Evolutionary conservation across 2,113 vertebrate genomes (phyloP), one percentile per base, ranked within the genome.

Genomic region (Heteronetta atricapilla): DNA sequence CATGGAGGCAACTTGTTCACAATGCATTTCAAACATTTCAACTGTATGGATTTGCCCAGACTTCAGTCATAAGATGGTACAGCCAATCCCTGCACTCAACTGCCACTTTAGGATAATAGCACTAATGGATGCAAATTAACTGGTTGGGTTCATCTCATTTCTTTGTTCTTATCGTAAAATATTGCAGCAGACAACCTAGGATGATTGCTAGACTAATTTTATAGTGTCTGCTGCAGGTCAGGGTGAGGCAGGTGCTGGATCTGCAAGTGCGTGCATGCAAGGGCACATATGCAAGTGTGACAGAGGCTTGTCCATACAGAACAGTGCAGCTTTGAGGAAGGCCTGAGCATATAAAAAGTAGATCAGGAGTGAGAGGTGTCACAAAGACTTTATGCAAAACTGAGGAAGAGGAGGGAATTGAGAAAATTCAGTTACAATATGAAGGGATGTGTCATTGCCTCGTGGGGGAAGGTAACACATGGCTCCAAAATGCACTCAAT

Each of bases 401-500:
- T 8, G 58, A 93, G 25, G 46, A 36, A 53, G 81, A 91, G 73
- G 68, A 63, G 84, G 88, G 44, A 79, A 86, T 38, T 82, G 60
- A 81, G 85, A 77, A 77, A 62, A 52, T 19, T 31, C 52, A 33
- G 86, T 62, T 74, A 34, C 0, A 1, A 22, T 89, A 40, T 79
- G 90, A 88, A 77, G 86, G 77, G 52, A 52, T 31, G 72, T 53
- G 69, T 66, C 15, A 3, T 68, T 69, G 76, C 92, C 69, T 86
- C 33, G 10, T 10, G 74, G 88, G 86, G 69, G 69, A 72, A 93
- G 62, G 88, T 79, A 82, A 69, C 83, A 74, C 72, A 72, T 10
- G 11, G 82, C 67, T 96, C 93, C 63, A 68, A 88, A 94, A 94
- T 6, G 64, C 76, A 94, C 92, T 90, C 94, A 88, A 55, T 93